Evolutionary conservation across 2,888 invertebrate genomes (phyloP).

Genomic region (Sinohyriopsis cumingii): DNA sequence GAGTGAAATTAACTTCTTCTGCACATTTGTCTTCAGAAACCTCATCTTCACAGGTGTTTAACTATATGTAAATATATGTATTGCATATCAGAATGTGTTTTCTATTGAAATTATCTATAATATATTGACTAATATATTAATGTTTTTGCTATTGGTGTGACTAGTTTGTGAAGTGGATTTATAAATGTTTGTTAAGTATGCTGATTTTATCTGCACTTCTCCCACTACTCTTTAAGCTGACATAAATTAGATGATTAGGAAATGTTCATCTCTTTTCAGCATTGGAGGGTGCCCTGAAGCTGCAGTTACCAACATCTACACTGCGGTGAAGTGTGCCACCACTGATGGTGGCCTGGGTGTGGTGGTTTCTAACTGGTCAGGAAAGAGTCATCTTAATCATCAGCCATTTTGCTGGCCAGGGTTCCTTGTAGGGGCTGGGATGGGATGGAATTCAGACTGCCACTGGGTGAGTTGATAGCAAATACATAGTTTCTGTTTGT

Average conservation of each 20-base stretch:
- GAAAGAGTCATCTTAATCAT: slow-evolving; percentile 77
- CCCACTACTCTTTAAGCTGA: background rate
- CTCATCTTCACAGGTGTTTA: too few relatives aligned
- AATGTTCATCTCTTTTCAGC: slow-evolving; percentile 58
- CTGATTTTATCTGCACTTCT: too few relatives aligned
- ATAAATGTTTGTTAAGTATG: too few relatives aligned
- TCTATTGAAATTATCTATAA: too few relatives aligned
- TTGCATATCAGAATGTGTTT: too few relatives aligned
- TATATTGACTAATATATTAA: too few relatives aligned
- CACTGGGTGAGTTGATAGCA: slow-evolving; percentile 68
- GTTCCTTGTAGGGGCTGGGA: slow-evolving; percentile 76
- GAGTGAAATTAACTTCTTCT: too few relatives aligned
- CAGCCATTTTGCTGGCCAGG: slow-evolving; percentile 78
- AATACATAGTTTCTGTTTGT: too few relatives aligned
- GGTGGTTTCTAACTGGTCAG: slow-evolving; percentile 78
- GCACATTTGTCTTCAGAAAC: too few relatives aligned
- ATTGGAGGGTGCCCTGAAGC: slow-evolving; percentile 78
- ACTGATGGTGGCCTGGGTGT: slow-evolving; percentile 75
- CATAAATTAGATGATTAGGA: background rate
- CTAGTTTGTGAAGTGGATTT: too few relatives aligned
- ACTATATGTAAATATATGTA: too few relatives aligned
- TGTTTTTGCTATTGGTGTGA: too few relatives aligned
- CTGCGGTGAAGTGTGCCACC: slow-evolving; percentile 75
- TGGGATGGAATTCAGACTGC: slow-evolving; percentile 77
- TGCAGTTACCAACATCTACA: slow-evolving; percentile 76